Percentiles rank a stretch among this genome's conserved stretches.
Evolutionary conservation across 2,888 invertebrate species (phyloP).

Genomic region (Galeruca laticollis): DNA sequence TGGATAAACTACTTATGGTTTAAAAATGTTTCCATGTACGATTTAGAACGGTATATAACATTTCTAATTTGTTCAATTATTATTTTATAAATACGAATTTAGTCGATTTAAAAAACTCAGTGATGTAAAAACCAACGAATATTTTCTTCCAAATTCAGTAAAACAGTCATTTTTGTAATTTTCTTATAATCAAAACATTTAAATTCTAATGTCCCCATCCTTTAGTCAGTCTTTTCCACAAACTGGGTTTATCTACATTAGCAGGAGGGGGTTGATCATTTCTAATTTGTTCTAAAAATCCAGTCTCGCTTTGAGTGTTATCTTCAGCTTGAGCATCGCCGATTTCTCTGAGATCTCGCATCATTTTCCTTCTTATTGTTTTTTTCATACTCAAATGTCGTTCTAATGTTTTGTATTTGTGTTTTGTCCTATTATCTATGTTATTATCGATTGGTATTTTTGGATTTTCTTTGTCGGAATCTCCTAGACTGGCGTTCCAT

Average conservation of each 20-base stretch:
- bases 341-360: constrained; percentile 82
- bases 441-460: constrained; percentile 69
- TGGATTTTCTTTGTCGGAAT: constrained; percentile 64
- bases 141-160: not conserved
- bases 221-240: constrained; percentile 66
- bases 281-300: constrained; percentile 66
- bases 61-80: too few relatives aligned
- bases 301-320: constrained; percentile 57
- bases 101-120: too few relatives aligned
- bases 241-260: constrained; percentile 66
- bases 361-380: constrained; percentile 86
- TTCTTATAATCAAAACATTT: not conserved
- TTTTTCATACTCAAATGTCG: constrained; percentile 89
- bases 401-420: constrained; percentile 81
- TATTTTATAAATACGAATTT: too few relatives aligned
- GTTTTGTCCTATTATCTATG: constrained; percentile 72
- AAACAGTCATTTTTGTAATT: not conserved
- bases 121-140: too few relatives aligned
- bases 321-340: constrained; percentile 62
- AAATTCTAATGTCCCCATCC: constrained; percentile 62
- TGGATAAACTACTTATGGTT: too few relatives aligned
- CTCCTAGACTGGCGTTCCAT: constrained; percentile 57
- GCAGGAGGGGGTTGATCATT: constrained; percentile 66
- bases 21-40: too few relatives aligned
- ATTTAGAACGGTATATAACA: too few relatives aligned